These are phyloP conservation scores for Athetis lepigone DNA, from an alignment of 2,888 invertebrate genomes.

Conservation along the genomic window DNA sequence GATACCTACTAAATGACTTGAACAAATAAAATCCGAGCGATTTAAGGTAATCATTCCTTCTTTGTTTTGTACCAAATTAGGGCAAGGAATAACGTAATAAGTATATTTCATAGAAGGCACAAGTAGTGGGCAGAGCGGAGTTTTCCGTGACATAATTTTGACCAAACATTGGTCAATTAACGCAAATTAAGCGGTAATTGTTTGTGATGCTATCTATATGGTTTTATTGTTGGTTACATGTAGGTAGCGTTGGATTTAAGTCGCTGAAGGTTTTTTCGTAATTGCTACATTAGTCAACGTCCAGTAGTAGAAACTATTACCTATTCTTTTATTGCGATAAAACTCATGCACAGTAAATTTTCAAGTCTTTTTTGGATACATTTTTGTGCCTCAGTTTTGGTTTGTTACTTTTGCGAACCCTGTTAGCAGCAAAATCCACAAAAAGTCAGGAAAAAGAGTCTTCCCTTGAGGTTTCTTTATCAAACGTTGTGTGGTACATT, in stretches of 20 bases:
- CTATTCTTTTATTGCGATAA: too few relatives aligned
- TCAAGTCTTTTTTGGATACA: too few relatives aligned
- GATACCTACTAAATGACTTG: conserved; percentile 7
- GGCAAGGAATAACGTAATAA: background rate
- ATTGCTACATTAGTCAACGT: background rate
- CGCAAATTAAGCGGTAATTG: conserved; percentile 31
- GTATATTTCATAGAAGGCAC: conserved; percentile 13
- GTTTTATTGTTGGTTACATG: conserved; percentile 10
- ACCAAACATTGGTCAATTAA: conserved; percentile 40
- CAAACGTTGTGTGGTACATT: conserved; percentile 4
- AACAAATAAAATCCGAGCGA: conserved; percentile 3
- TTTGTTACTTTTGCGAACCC: background rate
- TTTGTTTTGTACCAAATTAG: conserved; percentile 2
- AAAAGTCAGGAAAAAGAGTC: background rate
- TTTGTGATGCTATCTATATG: conserved; percentile 22
- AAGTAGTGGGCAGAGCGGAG: conserved; percentile 2
- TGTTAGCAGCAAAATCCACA: background rate
- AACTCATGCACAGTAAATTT: too few relatives aligned
- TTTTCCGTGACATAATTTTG: conserved; percentile 23
- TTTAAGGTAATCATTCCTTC: conserved; percentile 2
- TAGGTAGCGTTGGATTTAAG: background rate
- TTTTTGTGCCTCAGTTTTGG: too few relatives aligned
- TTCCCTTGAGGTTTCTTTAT: conserved; percentile 4
- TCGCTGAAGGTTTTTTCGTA: background rate
- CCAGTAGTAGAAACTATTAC: too few relatives aligned